Conservation (phyloP, 2,797 vertebrate genomes). For the Pseudocheirus occidentalis region DNA sequence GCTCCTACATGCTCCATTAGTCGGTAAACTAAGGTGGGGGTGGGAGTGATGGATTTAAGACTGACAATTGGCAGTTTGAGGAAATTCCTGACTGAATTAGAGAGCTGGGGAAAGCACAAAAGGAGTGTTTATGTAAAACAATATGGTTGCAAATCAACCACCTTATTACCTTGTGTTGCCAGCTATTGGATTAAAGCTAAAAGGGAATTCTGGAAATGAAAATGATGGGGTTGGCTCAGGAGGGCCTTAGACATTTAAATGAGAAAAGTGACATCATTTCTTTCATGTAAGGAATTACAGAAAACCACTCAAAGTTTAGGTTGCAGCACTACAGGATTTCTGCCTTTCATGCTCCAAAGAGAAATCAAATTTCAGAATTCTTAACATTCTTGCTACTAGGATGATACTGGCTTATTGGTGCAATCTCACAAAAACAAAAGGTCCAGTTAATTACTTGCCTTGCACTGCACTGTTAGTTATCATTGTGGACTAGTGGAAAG, state of each 20-base stretch:
- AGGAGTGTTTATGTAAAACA: neutral
- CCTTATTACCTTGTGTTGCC: neutral
- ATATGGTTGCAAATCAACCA: neutral
- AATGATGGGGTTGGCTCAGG: neutral
- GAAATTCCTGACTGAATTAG: neutral
- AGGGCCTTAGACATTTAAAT: neutral
- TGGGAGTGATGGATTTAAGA: neutral
- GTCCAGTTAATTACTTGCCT: neutral
- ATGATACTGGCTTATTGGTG: neutral
- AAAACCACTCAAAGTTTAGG: neutral
- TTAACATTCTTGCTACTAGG: neutral
- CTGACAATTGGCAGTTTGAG: neutral
- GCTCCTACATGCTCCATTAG: neutral
- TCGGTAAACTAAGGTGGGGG: constrained; percentile 9
- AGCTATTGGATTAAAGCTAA: constrained; percentile 18
- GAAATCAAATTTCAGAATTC: neutral
- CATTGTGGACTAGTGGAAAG: neutral
- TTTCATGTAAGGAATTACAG: neutral
- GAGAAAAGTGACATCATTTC: neutral
- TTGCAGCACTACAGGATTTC: neutral
- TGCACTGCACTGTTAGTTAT: neutral
- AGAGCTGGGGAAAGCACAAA: neutral
- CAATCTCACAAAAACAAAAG: neutral
- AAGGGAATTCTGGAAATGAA: neutral
- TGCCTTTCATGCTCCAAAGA: constrained; percentile 1